phyloP scores from a whole-genome alignment of 2,113 vertebrate species.

The Bambusicola thoracicus region DNA sequence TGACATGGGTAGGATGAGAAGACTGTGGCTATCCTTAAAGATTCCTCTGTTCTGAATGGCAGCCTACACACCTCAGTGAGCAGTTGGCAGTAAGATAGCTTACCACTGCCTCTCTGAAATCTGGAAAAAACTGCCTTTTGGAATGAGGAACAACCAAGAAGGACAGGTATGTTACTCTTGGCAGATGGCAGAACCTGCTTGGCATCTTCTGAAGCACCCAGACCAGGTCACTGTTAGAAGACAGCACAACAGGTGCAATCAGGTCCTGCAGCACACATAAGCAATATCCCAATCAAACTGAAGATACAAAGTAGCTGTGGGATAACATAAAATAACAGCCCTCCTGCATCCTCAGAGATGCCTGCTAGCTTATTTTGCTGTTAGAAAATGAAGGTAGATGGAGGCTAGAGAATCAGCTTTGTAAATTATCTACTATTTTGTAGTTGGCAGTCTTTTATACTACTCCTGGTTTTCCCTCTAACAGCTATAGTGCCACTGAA shows the following conservation, averaged over 20 bases:
- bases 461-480: not conserved
- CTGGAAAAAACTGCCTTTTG: not conserved
- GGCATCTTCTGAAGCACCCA: not conserved
- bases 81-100: fast-evolving
- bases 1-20: not conserved
- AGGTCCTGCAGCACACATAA: not conserved
- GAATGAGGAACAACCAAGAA: not conserved
- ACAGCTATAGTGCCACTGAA: not conserved
- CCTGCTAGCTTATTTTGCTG: not conserved
- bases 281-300: not conserved
- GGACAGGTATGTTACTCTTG: not conserved
- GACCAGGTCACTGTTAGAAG: not conserved
- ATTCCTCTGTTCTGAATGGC: not conserved
- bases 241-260: not conserved
- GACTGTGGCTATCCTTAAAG: not conserved
- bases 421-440: not conserved
- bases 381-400: not conserved
- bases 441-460: not conserved
- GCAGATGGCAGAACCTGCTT: not conserved
- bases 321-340: not conserved
- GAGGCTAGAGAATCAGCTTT: not conserved
- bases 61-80: not conserved
- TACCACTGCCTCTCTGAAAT: not conserved
- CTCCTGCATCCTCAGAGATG: not conserved
- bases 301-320: not conserved